Percentiles rank a stretch among this genome's conserved stretches.
Conservation (phyloP, 2,797 vertebrate genomes). For the Clamator glandarius region DNA sequence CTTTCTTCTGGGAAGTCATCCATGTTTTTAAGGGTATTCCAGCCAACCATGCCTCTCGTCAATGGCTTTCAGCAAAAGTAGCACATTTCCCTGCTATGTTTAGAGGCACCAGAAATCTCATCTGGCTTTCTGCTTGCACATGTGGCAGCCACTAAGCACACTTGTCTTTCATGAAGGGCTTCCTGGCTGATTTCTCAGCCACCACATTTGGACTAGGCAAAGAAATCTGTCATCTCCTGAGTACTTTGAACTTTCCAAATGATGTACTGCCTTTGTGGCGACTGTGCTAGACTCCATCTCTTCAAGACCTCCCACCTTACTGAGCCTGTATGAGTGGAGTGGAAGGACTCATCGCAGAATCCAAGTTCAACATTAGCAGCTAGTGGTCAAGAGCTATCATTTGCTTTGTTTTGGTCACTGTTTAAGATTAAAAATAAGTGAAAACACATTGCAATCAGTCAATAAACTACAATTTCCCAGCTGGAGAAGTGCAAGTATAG, state of each 20-base stretch:
- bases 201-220: not conserved
- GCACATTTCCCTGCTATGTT: not conserved
- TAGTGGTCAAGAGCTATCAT: not conserved
- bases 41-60: not conserved
- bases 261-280: not conserved
- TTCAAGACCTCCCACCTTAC: not conserved
- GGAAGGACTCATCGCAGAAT: not conserved
- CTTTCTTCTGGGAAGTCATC: rapidly evolving
- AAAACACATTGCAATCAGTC: not conserved
- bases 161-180: rapidly evolving
- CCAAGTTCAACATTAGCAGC: not conserved
- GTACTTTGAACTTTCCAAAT: not conserved
- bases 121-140: not conserved
- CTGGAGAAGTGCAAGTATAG: not conserved
- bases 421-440: not conserved
- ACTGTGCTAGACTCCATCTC: not conserved
- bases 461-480: not conserved
- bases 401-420: not conserved
- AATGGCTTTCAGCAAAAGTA: not conserved
- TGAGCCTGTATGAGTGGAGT: not conserved
- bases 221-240: not conserved
- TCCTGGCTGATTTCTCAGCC: not conserved
- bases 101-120: not conserved
- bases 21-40: not conserved
- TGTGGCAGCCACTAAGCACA: not conserved